Evolutionary conservation across 2,888 invertebrate species (phyloP).

Genomic region (Chorisops tibialis): DNA sequence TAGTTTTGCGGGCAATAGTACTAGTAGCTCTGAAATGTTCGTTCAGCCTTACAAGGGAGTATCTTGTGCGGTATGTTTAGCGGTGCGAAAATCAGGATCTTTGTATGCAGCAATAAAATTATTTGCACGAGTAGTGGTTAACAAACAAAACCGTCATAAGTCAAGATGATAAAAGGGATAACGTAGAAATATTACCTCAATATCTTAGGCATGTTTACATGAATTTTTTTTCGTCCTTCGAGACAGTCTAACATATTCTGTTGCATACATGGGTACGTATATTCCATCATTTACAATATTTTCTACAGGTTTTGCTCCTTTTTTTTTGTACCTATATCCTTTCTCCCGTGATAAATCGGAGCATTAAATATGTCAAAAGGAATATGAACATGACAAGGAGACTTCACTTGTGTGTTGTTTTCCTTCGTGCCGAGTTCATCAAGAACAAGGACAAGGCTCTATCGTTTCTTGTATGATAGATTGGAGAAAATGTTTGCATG

Average conservation of each 20-base stretch:
- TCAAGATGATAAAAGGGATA: conserved; percentile 16
- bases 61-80: background rate
- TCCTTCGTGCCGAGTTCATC: no score
- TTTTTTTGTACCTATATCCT: background rate
- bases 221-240: conserved; percentile 16
- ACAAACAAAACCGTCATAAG: background rate
- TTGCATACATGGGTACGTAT: no score
- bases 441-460: no score
- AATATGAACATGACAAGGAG: background rate
- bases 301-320: no score
- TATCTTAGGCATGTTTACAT: conserved; percentile 22
- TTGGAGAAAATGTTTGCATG: no score
- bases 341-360: background rate
- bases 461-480: no score
- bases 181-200: conserved; percentile 24
- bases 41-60: background rate
- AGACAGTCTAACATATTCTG: no score
- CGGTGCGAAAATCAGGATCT: background rate
- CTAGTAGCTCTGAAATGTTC: no score
- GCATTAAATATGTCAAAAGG: conserved; percentile 3
- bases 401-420: background rate
- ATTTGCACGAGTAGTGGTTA: background rate
- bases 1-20: no score
- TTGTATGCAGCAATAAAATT: background rate
- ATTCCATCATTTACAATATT: no score